phyloP scores from a whole-genome alignment of 2,113 vertebrate species.

The Origma solitaria region DNA sequence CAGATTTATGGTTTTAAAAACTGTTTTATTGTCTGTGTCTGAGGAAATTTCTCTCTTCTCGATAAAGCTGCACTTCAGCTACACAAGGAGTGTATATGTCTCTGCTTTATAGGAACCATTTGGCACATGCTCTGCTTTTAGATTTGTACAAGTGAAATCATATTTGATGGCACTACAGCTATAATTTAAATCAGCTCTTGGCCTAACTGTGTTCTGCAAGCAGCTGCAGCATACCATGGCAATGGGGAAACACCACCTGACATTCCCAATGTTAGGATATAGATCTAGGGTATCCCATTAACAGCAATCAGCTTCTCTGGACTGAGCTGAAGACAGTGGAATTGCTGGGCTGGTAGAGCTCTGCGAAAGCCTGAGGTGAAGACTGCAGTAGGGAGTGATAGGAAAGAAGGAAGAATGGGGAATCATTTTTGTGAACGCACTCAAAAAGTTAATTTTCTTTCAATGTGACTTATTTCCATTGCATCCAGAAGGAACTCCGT shows the following conservation, averaged over 20 bases:
- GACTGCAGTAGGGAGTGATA: neutral
- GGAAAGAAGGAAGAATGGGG: neutral
- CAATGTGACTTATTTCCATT: neutral
- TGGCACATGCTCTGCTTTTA: neutral
- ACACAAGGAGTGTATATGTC: neutral
- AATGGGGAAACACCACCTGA: neutral
- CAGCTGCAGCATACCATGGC: neutral
- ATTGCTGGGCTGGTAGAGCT: neutral
- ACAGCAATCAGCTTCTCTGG: neutral
- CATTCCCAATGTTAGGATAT: neutral
- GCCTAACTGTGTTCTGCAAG: neutral
- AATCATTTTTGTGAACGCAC: neutral
- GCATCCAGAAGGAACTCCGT: neutral
- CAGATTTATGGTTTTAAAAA: neutral
- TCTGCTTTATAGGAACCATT: neutral
- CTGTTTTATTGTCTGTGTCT: neutral
- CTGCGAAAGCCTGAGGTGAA: neutral
- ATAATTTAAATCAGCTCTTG: constrained; percentile 1
- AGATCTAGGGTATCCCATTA: neutral
- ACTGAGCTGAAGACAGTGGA: neutral
- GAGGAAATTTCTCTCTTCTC: neutral
- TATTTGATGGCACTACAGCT: neutral
- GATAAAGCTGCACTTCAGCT: neutral
- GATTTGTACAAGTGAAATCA: neutral
- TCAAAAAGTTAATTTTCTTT: neutral